Evolutionary conservation across 2,113 vertebrate species (phyloP), one percentile per base, ranked within the genome.

Genomic region (Rhinopithecus roxellana): DNA sequence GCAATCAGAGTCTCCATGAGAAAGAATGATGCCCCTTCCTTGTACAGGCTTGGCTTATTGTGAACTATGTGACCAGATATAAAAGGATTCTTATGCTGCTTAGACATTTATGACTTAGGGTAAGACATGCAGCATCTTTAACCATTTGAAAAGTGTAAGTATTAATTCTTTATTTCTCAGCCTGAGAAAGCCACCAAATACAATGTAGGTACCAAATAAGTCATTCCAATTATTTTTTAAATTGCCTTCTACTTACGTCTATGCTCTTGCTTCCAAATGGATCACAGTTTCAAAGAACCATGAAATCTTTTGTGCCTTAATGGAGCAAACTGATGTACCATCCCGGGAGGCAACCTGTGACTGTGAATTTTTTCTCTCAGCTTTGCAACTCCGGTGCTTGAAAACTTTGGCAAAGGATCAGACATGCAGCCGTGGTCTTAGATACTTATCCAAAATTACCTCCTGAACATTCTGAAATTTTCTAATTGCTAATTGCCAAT

Each of bases 401-500:
- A 85, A 92, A 81, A 61, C 8, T 38, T 94, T 95, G 81, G 69
- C 67, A 78, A 88, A 67, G 35, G 32, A 95, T 75, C 55, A 95
- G 50, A 77, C 22, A 93, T 64, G 30, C 30, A 77, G 17, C 57
- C 85, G 78, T 67, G 72, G 82, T 27, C 69, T 94, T 90, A 94
- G 74, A 57, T 85, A 91, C 67, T 97, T 95, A 96, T 40, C 72
- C 57, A 93, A 94, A 97, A 96, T 97, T 95, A 90, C 77, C 74
- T 86, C 69, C 70, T 79, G 27, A 96, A 75, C n/a, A 96, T 88
- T 90, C 57, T 91, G 64, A 96, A 97, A 95, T 92, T 96, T 90
- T 69, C 50, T 97, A 94, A 97, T 96, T 97, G 95, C 79, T 97
- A 96, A 97, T 96, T 97, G 89, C 91, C 97, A 97, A 93, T 97